Percentiles rank a stretch among this genome's conserved stretches.
Conservation (phyloP, 2,113 vertebrate genomes). For the Dolichallabes microphthalmus region DNA sequence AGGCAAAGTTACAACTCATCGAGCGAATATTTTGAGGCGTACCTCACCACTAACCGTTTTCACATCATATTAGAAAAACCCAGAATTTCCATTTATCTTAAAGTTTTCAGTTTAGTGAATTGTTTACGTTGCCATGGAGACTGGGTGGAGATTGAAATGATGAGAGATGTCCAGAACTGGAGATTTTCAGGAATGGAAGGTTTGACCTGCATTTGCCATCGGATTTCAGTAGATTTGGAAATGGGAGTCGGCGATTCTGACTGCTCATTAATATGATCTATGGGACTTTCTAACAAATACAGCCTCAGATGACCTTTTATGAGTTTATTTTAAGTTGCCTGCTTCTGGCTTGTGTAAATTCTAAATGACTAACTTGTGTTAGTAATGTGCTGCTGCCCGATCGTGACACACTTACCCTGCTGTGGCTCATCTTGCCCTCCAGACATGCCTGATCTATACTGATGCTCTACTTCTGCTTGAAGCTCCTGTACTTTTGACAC, state of each 20-base stretch:
- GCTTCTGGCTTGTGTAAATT: slow-evolving; percentile 13
- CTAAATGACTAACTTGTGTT: slow-evolving; percentile 12
- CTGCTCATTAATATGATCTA: slow-evolving; percentile 37
- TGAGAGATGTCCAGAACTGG: not conserved
- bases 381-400: not conserved
- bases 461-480: not conserved
- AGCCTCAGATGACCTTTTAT: not conserved
- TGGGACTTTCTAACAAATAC: not conserved
- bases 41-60: slow-evolving; percentile 17
- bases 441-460: slow-evolving; percentile 2
- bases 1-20: not conserved
- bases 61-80: not conserved
- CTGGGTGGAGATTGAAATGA: slow-evolving; percentile 3
- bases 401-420: slow-evolving; percentile 12
- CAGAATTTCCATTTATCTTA: not conserved
- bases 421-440: not conserved
- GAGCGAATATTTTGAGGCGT: not conserved
- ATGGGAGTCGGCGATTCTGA: slow-evolving; percentile 9
- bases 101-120: slow-evolving; percentile 4
- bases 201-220: not conserved
- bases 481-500: not conserved
- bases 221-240: slow-evolving; percentile 2
- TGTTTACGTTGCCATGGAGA: slow-evolving; percentile 41
- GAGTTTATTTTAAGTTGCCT: slow-evolving; percentile 7
- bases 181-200: slow-evolving; percentile 3